These are phyloP conservation scores for Philypnodon macrostomus DNA, from an alignment of 2,797 vertebrate species.

Conservation along the genomic window DNA sequence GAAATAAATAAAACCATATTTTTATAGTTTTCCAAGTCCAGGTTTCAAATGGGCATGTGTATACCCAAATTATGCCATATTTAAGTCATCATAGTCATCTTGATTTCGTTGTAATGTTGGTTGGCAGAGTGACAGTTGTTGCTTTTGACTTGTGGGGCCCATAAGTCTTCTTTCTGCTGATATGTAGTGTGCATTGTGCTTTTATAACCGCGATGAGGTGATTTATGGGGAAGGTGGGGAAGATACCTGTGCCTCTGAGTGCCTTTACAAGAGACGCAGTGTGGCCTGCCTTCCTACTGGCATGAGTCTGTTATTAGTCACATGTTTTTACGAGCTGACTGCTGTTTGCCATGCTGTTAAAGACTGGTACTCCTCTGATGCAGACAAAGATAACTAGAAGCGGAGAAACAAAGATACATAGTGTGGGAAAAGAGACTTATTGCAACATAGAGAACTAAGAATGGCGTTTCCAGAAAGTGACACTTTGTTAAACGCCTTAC, in stretches of 20 bases:
- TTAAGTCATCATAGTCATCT: too few relatives aligned
- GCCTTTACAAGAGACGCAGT: neutral
- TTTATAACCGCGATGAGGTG: neutral
- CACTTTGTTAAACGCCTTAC: conserved; percentile 27
- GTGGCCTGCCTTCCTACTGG: neutral
- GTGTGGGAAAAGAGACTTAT: conserved; percentile 1
- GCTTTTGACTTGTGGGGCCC: neutral
- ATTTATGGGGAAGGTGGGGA: conserved; percentile 17
- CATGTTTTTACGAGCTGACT: conserved; percentile 3
- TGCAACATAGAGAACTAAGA: conserved; percentile 30
- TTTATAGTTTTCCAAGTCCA: too few relatives aligned
- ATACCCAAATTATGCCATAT: too few relatives aligned
- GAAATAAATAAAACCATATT: too few relatives aligned
- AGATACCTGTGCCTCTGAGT: conserved; percentile 1
- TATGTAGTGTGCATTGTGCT: neutral
- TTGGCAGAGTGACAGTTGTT: neutral
- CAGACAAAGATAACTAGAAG: neutral
- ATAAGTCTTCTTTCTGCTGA: neutral
- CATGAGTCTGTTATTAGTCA: conserved; percentile 18
- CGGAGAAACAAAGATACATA: neutral
- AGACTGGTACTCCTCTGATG: neutral
- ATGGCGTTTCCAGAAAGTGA: conserved; percentile 40
- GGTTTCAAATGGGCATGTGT: too few relatives aligned
- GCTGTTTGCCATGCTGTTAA: conserved; percentile 3
- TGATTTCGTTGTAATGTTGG: too few relatives aligned